Evolutionary conservation across 2,797 vertebrate species (phyloP).

Genomic region (Lophius americanus): DNA sequence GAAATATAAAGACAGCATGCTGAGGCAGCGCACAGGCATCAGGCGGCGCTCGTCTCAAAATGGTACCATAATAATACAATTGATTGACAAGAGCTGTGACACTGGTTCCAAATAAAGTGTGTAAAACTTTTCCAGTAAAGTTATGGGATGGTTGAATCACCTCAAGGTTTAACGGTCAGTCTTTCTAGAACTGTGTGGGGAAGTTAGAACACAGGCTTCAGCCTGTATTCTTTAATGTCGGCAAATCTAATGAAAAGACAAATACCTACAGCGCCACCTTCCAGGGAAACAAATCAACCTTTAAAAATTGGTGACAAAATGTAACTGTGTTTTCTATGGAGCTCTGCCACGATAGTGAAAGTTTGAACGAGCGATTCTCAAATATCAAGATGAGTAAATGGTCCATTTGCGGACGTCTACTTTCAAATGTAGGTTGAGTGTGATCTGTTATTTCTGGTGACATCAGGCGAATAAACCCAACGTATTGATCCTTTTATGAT

Average conservation of each 20-base stretch:
- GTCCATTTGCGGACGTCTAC: neutral
- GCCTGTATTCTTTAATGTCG: neutral
- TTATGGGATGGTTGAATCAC: too few species aligned
- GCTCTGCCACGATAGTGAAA: too few species aligned
- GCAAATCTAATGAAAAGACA: slow-evolving; percentile 18
- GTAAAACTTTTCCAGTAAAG: too few species aligned
- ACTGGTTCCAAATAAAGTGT: too few species aligned
- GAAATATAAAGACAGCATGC: slow-evolving; percentile 44
- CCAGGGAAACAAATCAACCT: neutral
- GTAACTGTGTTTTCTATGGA: neutral
- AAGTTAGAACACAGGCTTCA: neutral
- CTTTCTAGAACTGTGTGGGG: too few species aligned
- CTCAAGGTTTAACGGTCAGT: too few species aligned
- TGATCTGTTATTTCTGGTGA: neutral
- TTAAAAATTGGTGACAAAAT: neutral
- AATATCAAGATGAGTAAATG: neutral
- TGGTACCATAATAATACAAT: too few species aligned
- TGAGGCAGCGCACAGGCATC: slow-evolving; percentile 44
- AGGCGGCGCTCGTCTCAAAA: slow-evolving; percentile 30
- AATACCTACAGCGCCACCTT: neutral
- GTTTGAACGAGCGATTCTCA: too few species aligned
- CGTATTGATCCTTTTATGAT: too few species aligned
- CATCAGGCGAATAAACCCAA: too few species aligned
- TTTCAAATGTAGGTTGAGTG: neutral
- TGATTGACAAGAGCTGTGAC: too few species aligned